These are phyloP conservation scores for Spondyliosoma cantharus DNA, from an alignment of 2,797 vertebrate genomes.

Conservation along the genomic window DNA sequence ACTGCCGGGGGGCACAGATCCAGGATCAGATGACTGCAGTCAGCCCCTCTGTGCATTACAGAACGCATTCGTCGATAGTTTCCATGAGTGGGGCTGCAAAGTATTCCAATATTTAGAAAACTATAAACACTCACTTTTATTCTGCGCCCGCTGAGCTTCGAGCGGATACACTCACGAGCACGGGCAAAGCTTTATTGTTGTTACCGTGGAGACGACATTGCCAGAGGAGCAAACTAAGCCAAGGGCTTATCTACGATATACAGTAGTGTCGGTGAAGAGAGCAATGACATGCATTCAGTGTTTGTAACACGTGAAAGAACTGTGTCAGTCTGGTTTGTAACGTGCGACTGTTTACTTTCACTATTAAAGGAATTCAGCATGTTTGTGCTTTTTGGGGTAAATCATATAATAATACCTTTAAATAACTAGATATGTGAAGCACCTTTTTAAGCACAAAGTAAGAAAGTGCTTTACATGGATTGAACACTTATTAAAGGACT, in stretches of 20 bases:
- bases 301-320: neutral
- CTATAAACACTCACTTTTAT: constrained; percentile 25
- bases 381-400: neutral
- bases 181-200: constrained; percentile 46
- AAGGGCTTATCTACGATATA: constrained; percentile 45
- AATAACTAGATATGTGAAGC: too few relatives aligned
- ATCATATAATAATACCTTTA: neutral
- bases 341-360: neutral
- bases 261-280: constrained; percentile 29
- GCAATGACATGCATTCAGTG: neutral
- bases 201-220: constrained; percentile 68
- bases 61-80: constrained; percentile 59
- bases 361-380: neutral
- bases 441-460: too few relatives aligned
- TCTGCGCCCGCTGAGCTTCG: constrained; percentile 9
- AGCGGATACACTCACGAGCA: constrained; percentile 25
- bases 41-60: constrained; percentile 53
- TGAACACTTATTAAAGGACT: too few relatives aligned
- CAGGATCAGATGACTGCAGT: constrained; percentile 71
- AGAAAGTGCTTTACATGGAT: too few relatives aligned
- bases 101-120: constrained; percentile 49
- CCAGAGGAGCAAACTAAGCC: constrained; percentile 38
- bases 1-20: constrained; percentile 55
- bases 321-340: neutral
- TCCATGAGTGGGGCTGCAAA: constrained; percentile 52